Percentiles rank a stretch among this genome's conserved stretches.
Evolutionary conservation across 2,113 vertebrate species (phyloP).

Genomic region (Ursus arctos): DNA sequence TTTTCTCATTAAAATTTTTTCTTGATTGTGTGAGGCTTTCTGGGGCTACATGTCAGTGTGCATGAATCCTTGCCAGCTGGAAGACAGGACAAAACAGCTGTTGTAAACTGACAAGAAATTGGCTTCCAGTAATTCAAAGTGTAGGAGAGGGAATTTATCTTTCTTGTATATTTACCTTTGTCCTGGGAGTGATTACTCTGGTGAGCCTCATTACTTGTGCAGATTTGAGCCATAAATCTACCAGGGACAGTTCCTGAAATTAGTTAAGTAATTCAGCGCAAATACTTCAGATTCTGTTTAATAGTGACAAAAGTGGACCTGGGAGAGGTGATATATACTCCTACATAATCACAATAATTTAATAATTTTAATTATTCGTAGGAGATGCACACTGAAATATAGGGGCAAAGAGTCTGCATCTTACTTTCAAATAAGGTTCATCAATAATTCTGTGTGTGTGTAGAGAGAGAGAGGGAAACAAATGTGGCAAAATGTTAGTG

Average conservation of each 20-base stretch:
- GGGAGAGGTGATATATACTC: background rate
- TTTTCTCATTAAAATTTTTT: slow-evolving; percentile 57
- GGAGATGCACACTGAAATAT: slow-evolving; percentile 12
- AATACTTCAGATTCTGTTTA: background rate
- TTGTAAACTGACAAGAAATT: slow-evolving; percentile 31
- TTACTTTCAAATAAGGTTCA: background rate
- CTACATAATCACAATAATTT: background rate
- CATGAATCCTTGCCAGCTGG: slow-evolving; percentile 47
- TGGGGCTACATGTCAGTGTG: background rate
- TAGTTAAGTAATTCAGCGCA: background rate
- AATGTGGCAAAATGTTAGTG: background rate
- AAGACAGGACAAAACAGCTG: slow-evolving; percentile 36
- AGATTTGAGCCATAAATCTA: slow-evolving; percentile 4
- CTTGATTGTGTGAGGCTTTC: slow-evolving; percentile 45
- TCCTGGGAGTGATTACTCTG: slow-evolving; percentile 1
- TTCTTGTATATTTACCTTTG: slow-evolving; percentile 18
- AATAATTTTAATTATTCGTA: slow-evolving; percentile 39
- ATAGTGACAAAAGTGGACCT: background rate
- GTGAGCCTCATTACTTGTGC: background rate
- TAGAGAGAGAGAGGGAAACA: background rate
- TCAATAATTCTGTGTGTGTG: background rate
- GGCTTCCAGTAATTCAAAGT: background rate
- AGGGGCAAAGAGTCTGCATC: background rate
- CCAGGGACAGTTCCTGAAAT: background rate
- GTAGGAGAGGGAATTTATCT: slow-evolving; percentile 4